Conservation (phyloP, 2,888 invertebrate genomes). For the Ophraella communa region DNA sequence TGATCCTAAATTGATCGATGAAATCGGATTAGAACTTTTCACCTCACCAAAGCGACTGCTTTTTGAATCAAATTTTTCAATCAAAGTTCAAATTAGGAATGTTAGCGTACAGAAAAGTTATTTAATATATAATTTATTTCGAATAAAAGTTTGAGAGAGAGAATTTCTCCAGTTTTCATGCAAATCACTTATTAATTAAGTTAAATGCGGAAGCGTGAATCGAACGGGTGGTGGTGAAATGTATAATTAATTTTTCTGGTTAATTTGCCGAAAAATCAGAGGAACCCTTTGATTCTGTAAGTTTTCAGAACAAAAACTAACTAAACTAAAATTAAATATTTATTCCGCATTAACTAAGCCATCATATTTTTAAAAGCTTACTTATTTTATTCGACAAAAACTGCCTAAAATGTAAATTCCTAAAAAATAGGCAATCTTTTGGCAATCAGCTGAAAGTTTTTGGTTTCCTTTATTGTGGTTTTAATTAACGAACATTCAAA, state of each 20-base stretch:
- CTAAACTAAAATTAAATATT: too few relatives aligned
- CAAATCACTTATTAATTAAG: constrained; percentile 4
- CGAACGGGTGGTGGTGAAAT: neutral
- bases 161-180: neutral
- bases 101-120: constrained; percentile 1
- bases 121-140: constrained; percentile 16
- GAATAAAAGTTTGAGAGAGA: neutral
- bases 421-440: too few relatives aligned
- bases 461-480: too few relatives aligned
- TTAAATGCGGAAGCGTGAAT: neutral
- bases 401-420: too few relatives aligned
- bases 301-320: too few relatives aligned
- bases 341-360: too few relatives aligned
- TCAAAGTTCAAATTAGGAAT: constrained; percentile 11
- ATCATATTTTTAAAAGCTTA: too few relatives aligned
- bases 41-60: neutral
- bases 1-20: constrained; percentile 7
- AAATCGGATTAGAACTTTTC: constrained; percentile 17
- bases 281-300: neutral
- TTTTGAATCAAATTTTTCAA: constrained; percentile 18
- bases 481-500: too few relatives aligned
- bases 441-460: too few relatives aligned
- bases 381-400: too few relatives aligned
- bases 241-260: neutral
- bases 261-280: neutral